Base-by-base conservation (phyloP, 2,797 vertebrate genomes). In the Hozukius guyotensis region DNA sequence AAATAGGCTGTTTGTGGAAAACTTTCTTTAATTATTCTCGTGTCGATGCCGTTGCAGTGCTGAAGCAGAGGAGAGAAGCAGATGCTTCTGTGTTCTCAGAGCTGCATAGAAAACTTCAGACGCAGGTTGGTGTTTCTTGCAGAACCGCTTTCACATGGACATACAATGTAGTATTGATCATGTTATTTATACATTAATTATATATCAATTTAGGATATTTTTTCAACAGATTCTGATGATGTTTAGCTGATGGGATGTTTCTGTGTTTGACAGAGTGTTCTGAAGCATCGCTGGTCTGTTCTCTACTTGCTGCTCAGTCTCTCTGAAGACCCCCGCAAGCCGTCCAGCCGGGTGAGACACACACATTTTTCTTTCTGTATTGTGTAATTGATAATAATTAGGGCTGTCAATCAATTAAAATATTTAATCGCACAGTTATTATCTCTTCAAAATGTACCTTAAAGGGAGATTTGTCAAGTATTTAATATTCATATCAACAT, bases 251-350 rank as follows among this genome's bases (percentile, higher is more conserved):
- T 5, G 2, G n/a, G 22, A 38, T 62, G 13, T 32, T 27, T 20
- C 1, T 22, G 16, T 38, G 24, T 87, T 86, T 34, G 42, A 74
- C 93, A 99, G 99, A 96, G 97, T 18, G 91, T 99, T 80, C 93
- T 99, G 92, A 99, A 99, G 93, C 98, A 99, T 86, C 97, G 97
- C 90, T 99, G 99, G 99, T 97, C 98, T 67, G 95, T 99, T 70
- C 97, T 99, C 84, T 99, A 99, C 95, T 95, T 99, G 94, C 91
- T 99, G 90, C 97, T 99, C 74, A 99, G 97, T 90, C 97, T 99
- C 74, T 98, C 97, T 86, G 99, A 99, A 92, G 98, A 99, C 88
- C 98, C 98, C 14, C 97, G 98, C 53, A 99, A 97, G 83, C 97
- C 97, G 1, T 95, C 97, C 69, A 94, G 89, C 89, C 97, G 98